Percentiles rank a stretch among this genome's conserved stretches.
phyloP scores from a whole-genome alignment of 2,797 vertebrate species.

The Malacoraja senta region DNA sequence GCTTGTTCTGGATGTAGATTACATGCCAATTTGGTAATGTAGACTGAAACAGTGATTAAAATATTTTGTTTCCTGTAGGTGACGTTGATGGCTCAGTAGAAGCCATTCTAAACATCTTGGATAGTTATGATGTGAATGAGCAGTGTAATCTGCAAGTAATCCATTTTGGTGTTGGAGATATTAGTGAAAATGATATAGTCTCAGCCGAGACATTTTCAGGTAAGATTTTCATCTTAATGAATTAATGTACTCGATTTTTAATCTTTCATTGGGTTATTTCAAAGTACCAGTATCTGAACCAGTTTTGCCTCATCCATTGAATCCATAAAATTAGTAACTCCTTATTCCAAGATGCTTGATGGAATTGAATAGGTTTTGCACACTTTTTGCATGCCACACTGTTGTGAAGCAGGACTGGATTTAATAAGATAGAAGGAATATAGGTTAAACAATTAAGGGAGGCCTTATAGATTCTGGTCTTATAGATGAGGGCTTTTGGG shows the following conservation, averaged over 20 bases:
- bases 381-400: too few relatives aligned
- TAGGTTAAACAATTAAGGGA: too few relatives aligned
- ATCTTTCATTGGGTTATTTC: too few relatives aligned
- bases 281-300: too few relatives aligned
- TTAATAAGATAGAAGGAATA: too few relatives aligned
- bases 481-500: too few relatives aligned
- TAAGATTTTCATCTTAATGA: constrained; percentile 47
- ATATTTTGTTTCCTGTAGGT: constrained; percentile 53
- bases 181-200: constrained; percentile 78
- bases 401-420: too few relatives aligned
- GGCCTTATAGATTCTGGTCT: too few relatives aligned
- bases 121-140: constrained; percentile 71
- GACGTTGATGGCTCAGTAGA: constrained; percentile 90
- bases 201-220: constrained; percentile 78
- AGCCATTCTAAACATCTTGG: constrained; percentile 74
- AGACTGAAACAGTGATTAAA: background rate
- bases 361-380: too few relatives aligned
- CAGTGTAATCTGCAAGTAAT: constrained; percentile 78
- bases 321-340: too few relatives aligned
- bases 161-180: constrained; percentile 81
- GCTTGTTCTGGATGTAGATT: background rate
- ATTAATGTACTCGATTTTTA: background rate
- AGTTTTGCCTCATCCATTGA: too few relatives aligned
- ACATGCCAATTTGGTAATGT: background rate
- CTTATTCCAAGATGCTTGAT: too few relatives aligned